Percentiles rank a stretch among this genome's conserved stretches.
Conservation (phyloP, 1,140 invertebrate species). For the Drosophila ohnishii region DNA sequence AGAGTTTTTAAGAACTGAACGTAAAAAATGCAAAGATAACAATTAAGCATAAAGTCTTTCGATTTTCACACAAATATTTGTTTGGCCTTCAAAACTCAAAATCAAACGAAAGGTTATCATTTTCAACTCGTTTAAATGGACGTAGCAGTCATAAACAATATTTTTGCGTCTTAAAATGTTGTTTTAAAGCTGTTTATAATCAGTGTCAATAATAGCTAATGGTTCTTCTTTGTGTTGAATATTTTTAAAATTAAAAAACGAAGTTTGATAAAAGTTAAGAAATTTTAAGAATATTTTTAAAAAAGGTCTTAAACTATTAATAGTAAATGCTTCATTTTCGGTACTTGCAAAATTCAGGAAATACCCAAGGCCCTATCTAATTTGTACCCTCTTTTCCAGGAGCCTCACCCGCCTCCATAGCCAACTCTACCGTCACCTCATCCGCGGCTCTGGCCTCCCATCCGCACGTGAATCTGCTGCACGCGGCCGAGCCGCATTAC, state of each 20-base stretch:
- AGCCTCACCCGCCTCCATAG: constrained; percentile 71
- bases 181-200: not conserved
- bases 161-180: constrained; percentile 26
- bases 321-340: not conserved
- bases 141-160: not conserved
- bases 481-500: constrained; percentile 81
- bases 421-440: constrained; percentile 56
- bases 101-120: not conserved
- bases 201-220: not conserved
- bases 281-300: not conserved
- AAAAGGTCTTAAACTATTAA: not conserved
- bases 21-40: constrained; percentile 1
- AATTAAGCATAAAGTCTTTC: constrained; percentile 2
- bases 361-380: not conserved
- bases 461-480: constrained; percentile 81
- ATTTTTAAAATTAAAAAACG: not conserved
- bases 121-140: not conserved
- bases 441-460: constrained; percentile 67
- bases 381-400: constrained; percentile 26
- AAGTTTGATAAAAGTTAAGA: not conserved
- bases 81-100: constrained; percentile 9
- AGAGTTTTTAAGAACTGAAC: not conserved
- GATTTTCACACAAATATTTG: constrained; percentile 1
- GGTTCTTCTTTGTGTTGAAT: not conserved
- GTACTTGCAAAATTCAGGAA: not conserved